A percentile compares a stretch with the other conserved stretches of the same genome.
phyloP scores from a whole-genome alignment of 2,113 vertebrate species.

The Vulpes vulpes region DNA sequence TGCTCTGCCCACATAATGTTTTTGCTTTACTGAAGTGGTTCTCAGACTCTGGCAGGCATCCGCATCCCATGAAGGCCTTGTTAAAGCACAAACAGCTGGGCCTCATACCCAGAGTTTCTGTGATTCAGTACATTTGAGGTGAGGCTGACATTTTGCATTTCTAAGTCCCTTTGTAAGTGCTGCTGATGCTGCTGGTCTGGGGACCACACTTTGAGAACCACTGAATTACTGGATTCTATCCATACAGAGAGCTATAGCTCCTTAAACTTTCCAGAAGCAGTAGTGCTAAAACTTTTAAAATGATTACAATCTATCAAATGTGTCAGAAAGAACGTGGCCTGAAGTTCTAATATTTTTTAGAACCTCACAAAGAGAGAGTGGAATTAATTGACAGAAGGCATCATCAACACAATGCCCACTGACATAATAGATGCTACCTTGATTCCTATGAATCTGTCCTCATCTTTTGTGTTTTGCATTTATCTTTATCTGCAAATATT shows the following conservation, averaged over 20 bases:
- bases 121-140: background rate
- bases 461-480: slow-evolving; percentile 6
- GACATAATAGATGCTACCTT: background rate
- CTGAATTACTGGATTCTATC: background rate
- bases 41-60: background rate
- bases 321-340: background rate
- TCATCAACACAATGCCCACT: slow-evolving; percentile 31
- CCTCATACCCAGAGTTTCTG: background rate
- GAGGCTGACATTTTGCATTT: background rate
- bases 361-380: background rate
- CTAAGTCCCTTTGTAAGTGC: background rate
- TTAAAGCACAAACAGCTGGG: background rate
- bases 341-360: background rate
- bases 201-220: background rate
- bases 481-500: slow-evolving; percentile 60
- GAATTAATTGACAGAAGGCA: slow-evolving; percentile 25
- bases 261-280: background rate
- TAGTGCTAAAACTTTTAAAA: background rate
- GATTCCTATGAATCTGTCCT: background rate
- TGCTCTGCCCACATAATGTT: too few species aligned
- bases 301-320: background rate
- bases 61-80: background rate
- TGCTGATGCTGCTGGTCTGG: background rate
- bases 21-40: background rate
- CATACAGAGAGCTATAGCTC: background rate